Base-by-base conservation (phyloP, 2,113 vertebrate species). In the Falcunculus frontatus region DNA sequence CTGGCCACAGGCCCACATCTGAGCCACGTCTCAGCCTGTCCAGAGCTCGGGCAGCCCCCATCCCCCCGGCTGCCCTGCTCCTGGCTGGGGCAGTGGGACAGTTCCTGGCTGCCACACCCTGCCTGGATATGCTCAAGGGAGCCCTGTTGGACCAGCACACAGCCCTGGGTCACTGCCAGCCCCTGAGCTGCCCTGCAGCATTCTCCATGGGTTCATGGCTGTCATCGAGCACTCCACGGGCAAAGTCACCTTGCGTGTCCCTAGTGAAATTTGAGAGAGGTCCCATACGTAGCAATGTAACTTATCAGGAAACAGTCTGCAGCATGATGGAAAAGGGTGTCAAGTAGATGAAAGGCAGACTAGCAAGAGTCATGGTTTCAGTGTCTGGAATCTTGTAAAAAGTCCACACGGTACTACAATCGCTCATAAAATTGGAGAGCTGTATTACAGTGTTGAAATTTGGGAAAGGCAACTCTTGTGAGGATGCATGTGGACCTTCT, bases 1-100 rank as follows among this genome's bases (percentile, higher is more conserved):
- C 46, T 4, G 0, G 13, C 25, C 17, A 19, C 6, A 6, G 30
- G 11, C 7, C 15, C n/a, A 37, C 1, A 0, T 11, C 32, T 10
- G 13, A 14, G 55, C 11, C 21, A 2, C 9, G 15, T 1, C 39
- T 30, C 6, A 6, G 22, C 20, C 35, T 23, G 9, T 11, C 44
- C 7, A 5, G n/a, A 18, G 5, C 26, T 49, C 30, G 16, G 9
- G 4, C n/a, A 87, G 57, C 3, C 10, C 14, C 2, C 0, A 2
- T n/a, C 7, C 7, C 12, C 27, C 11, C 0, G 0, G 10, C 44
- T 33, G 68, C 17, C 11, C 32, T 27, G 35, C 18, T 50, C 25
- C 2, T 4, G 10, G 18, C 22, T 65, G 33, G 37, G 16, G 12
- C 10, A 3, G 20, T 4, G 6, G 35, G 15, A 52, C 35, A 33